phyloP scores from a whole-genome alignment of 2,113 vertebrate species.

The Lampris megalopsis region DNA sequence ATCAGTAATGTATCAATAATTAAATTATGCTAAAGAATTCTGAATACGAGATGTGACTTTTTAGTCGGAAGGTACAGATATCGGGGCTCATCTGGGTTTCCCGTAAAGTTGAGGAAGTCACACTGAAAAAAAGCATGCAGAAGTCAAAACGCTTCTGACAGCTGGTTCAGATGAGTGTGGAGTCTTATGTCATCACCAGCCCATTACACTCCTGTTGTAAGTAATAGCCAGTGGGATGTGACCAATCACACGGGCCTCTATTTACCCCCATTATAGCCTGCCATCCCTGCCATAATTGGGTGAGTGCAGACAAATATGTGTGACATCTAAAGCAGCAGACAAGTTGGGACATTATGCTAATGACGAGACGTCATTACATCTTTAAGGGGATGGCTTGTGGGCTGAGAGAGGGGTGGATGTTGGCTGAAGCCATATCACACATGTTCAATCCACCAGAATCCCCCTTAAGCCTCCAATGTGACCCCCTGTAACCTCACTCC shows the following conservation, averaged over 20 bases:
- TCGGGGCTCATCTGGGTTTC: too few species aligned
- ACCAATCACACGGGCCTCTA: conserved; percentile 54
- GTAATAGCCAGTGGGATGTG: conserved; percentile 75
- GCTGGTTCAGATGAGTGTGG: conserved; percentile 46
- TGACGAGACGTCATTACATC: conserved; percentile 82
- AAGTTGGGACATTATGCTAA: conserved; percentile 84
- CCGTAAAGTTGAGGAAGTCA: too few species aligned
- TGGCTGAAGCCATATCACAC: conserved; percentile 57
- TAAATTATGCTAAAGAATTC: too few species aligned
- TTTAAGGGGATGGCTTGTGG: conserved; percentile 77
- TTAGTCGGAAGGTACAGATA: too few species aligned
- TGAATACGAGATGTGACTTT: too few species aligned
- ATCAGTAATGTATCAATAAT: too few species aligned
- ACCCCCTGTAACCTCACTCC: background rate
- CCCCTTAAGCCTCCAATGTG: background rate
- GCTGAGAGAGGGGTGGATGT: conserved; percentile 78
- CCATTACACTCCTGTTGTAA: conserved; percentile 43
- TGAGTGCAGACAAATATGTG: conserved; percentile 79
- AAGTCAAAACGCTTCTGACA: conserved; percentile 79
- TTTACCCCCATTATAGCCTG: conserved; percentile 37
- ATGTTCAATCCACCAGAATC: conserved; percentile 57
- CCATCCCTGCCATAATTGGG: conserved; percentile 67
- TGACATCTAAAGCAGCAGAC: conserved; percentile 82
- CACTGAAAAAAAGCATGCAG: conserved; percentile 52
- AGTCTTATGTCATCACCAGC: conserved; percentile 52